These are phyloP conservation scores for Lissocephala sabroskyi DNA, from an alignment of 2,888 invertebrate species.

Conservation along the genomic window DNA sequence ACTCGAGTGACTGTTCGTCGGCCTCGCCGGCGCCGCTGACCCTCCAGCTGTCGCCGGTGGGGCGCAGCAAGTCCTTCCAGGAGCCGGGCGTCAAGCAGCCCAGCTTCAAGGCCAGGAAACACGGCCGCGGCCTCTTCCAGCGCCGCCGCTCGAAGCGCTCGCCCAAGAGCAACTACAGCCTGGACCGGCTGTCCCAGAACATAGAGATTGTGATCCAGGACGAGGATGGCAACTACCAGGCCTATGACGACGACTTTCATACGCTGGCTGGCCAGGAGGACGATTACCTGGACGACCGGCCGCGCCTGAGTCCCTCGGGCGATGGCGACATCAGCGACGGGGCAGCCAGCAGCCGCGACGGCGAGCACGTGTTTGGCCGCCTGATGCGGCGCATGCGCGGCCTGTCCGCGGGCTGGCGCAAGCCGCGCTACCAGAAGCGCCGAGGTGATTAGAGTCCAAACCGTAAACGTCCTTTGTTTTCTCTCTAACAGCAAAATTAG, in stretches of 20 bases:
- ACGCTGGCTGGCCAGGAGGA: constrained; percentile 49
- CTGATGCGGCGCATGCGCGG: constrained; percentile 70
- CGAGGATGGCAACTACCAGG: constrained; percentile 69
- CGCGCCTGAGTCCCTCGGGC: constrained; percentile 32
- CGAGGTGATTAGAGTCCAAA: constrained; percentile 31
- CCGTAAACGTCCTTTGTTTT: constrained; percentile 22
- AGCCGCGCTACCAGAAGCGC: constrained; percentile 70
- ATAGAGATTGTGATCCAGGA: constrained; percentile 72
- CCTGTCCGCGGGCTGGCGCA: constrained; percentile 71
- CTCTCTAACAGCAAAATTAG: constrained; percentile 47
- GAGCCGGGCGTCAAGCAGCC: constrained; percentile 62
- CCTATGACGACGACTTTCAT: constrained; percentile 68
- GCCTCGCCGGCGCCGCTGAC: constrained; percentile 48
- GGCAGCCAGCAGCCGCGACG: constrained; percentile 58
- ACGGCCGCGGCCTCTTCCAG: constrained; percentile 66
- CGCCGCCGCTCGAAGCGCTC: constrained; percentile 68
- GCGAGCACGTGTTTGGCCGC: constrained; percentile 68
- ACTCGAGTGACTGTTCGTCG: constrained; percentile 67
- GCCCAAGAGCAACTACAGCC: constrained; percentile 65
- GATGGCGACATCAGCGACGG: constrained; percentile 67
- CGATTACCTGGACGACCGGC: constrained; percentile 55
- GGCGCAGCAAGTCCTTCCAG: constrained; percentile 72
- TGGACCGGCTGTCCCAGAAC: constrained; percentile 69
- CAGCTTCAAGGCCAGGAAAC: constrained; percentile 53
- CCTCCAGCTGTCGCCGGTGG: constrained; percentile 55